Conservation (phyloP, 2,888 invertebrate genomes). For the Calliscelio sp. region DNA sequence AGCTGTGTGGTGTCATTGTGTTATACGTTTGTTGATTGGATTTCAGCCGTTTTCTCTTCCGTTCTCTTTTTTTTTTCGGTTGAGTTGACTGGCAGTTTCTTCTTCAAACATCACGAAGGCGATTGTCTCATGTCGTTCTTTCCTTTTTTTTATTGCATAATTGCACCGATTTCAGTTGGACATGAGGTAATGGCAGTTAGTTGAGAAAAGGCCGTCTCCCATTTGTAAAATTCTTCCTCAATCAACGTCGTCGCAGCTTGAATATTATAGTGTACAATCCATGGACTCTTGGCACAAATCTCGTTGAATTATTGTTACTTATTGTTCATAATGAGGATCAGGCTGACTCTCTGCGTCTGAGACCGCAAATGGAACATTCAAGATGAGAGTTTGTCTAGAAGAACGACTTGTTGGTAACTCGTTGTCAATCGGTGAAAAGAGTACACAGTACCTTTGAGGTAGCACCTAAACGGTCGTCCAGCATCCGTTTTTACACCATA, state of each 20-base stretch:
- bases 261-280: slow-evolving; percentile 27
- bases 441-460: slow-evolving; percentile 72
- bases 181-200: slow-evolving; percentile 82
- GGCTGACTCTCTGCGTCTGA: slow-evolving; percentile 57
- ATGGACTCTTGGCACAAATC: slow-evolving; percentile 67
- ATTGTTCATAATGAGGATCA: slow-evolving; percentile 54
- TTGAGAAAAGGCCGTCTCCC: slow-evolving; percentile 79
- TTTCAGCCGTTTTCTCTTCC: too few species aligned
- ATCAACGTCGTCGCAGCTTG: too few species aligned
- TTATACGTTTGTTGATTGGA: too few species aligned
- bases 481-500: slow-evolving; percentile 65
- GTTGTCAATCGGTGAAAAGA: slow-evolving; percentile 70
- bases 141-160: slow-evolving; percentile 53
- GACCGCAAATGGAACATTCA: slow-evolving; percentile 61
- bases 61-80: slow-evolving; percentile 24
- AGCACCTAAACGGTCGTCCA: slow-evolving; percentile 71
- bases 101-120: slow-evolving; percentile 54
- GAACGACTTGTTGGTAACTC: slow-evolving; percentile 70
- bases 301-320: slow-evolving; percentile 69
- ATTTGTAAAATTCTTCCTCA: too few species aligned
- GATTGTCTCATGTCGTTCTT: slow-evolving; percentile 64
- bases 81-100: slow-evolving; percentile 66
- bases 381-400: slow-evolving; percentile 59
- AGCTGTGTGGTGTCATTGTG: too few species aligned
- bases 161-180: slow-evolving; percentile 64